Evolutionary conservation across 2,888 invertebrate genomes (phyloP).

Genomic region (Ennomos quercinarius): DNA sequence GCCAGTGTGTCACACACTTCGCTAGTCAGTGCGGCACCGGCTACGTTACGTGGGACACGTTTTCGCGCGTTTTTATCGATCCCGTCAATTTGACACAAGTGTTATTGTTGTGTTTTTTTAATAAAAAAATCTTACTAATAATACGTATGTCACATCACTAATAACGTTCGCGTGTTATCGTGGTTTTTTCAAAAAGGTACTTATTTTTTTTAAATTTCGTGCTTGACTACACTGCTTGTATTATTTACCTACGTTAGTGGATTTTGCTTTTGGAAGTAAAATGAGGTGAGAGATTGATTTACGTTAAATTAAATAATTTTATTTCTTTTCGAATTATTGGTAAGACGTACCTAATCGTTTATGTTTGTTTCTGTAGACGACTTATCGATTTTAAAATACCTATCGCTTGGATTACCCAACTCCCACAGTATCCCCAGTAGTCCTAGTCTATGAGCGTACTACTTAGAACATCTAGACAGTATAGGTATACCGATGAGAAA

Average conservation of each 20-base stretch:
- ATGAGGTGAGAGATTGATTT: constrained; percentile 52
- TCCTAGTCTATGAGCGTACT: neutral
- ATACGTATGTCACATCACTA: constrained; percentile 47
- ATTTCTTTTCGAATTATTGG: constrained; percentile 6
- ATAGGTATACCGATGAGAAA: too few species aligned
- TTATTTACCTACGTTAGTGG: constrained; percentile 39
- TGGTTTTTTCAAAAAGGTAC: constrained; percentile 52
- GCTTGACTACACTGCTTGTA: constrained; percentile 46
- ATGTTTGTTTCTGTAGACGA: constrained; percentile 9
- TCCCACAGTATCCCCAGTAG: too few species aligned
- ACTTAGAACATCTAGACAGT: neutral
- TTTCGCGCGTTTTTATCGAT: constrained; percentile 61
- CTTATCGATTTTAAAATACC: constrained; percentile 21
- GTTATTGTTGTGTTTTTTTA: constrained; percentile 74
- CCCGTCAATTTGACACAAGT: constrained; percentile 47
- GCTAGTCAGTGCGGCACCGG: constrained; percentile 66
- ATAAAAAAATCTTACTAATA: constrained; percentile 64
- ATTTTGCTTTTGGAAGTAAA: constrained; percentile 55
- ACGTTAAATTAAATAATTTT: constrained; percentile 9
- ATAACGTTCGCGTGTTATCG: constrained; percentile 55
- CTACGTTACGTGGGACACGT: constrained; percentile 49
- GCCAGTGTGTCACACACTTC: constrained; percentile 11
- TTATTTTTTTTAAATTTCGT: constrained; percentile 25
- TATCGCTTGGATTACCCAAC: neutral
- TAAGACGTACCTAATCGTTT: neutral